A percentile compares a stretch with the other conserved stretches of the same genome.
Evolutionary conservation across 2,113 vertebrate genomes (phyloP).

Genomic region (Eudyptes chrysolophus): DNA sequence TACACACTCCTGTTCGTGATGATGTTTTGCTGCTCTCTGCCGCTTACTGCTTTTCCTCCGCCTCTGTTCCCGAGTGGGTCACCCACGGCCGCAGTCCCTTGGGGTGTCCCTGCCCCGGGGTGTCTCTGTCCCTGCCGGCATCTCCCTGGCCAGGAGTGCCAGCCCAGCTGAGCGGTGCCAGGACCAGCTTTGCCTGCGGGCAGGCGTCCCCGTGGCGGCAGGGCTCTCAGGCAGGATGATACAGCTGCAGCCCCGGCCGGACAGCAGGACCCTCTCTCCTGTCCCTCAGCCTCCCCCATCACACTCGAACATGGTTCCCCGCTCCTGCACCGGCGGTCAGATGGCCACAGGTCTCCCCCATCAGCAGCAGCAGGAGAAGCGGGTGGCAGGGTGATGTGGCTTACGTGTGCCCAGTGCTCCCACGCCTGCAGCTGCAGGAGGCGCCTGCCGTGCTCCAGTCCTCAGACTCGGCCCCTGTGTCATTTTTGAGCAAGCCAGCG

Average conservation of each 20-base stretch:
- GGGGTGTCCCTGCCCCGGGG: background rate
- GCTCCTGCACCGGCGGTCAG: background rate
- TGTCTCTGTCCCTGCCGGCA: background rate
- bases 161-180: background rate
- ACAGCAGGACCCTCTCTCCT: background rate
- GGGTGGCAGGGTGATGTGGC: rapidly evolving
- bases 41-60: background rate
- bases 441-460: rapidly evolving
- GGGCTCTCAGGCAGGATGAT: background rate
- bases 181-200: background rate
- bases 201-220: background rate
- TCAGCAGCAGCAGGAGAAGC: background rate
- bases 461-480: background rate
- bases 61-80: background rate
- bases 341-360: rapidly evolving
- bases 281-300: background rate
- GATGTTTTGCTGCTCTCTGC: background rate
- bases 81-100: background rate
- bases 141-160: background rate
- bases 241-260: rapidly evolving
- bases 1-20: rapidly evolving
- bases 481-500: background rate
- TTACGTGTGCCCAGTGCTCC: background rate
- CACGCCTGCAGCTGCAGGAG: background rate
- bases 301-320: background rate